These are phyloP conservation scores for Agrilus cyanescens DNA, from an alignment of 2,888 invertebrate genomes.

Conservation along the genomic window DNA sequence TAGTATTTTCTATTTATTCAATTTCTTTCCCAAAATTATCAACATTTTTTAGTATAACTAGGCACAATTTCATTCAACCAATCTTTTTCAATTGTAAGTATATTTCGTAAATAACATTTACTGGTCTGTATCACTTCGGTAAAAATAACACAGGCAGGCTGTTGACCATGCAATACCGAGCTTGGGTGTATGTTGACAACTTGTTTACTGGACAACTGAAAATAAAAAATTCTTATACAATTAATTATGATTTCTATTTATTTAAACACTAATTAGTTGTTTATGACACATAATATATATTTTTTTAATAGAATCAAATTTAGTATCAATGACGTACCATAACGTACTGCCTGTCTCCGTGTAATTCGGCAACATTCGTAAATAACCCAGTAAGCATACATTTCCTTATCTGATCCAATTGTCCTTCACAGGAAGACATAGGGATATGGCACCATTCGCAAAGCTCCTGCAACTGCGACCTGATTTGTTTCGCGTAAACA, in stretches of 20 bases:
- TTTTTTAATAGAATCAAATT: not conserved
- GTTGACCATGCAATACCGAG: slow-evolving; percentile 58
- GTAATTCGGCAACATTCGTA: slow-evolving; percentile 74
- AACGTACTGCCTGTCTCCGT: slow-evolving; percentile 57
- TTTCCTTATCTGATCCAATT: slow-evolving; percentile 56
- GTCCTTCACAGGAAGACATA: slow-evolving; percentile 51
- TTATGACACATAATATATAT: no score
- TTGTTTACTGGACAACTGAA: slow-evolving; percentile 49
- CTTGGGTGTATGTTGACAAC: slow-evolving; percentile 76
- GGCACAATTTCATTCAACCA: slow-evolving; percentile 60
- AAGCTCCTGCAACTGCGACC: slow-evolving; percentile 65
- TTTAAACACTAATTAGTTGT: no score
- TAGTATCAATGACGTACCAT: slow-evolving; percentile 40
- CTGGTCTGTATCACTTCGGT: slow-evolving; percentile 80
- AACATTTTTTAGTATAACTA: slow-evolving; percentile 24
- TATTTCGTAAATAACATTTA: slow-evolving; percentile 66
- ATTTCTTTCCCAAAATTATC: no score
- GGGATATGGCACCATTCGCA: slow-evolving; percentile 45
- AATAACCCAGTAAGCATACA: slow-evolving; percentile 73
- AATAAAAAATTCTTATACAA: slow-evolving; percentile 15
- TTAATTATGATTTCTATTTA: slow-evolving; percentile 5
- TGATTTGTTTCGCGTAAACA: slow-evolving; percentile 65
- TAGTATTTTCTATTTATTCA: no score
- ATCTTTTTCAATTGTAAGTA: slow-evolving; percentile 66
- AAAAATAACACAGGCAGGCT: slow-evolving; percentile 65